Evolutionary conservation across 2,888 invertebrate genomes (phyloP), one percentile per base, ranked within the genome.

Genomic region (Tinea pellionella): DNA sequence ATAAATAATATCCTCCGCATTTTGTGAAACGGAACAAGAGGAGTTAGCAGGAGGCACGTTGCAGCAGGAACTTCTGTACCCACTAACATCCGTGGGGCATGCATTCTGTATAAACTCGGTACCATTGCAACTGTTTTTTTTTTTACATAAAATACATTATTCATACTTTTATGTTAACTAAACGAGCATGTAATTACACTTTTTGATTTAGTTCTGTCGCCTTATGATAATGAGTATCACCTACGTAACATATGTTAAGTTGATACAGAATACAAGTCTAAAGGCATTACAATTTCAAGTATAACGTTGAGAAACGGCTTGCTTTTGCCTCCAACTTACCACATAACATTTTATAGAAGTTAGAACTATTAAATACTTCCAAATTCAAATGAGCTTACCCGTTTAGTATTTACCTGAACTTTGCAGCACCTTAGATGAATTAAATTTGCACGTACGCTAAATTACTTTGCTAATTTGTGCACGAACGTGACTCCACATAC

Each of bases 11-110:
- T 57, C 57, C 57, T 57, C 32, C 13, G 15, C 32, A 32, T 57
- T 57, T 57, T 57, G 13, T 32, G 57, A n/a, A 57, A 57, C 57
- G 57, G 57, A 57, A 32, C 57, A 32, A 57, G 32, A 32, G 32
- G 32, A 57, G 32, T 32, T 57, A 57, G 57, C 32, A 32, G 57
- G 32, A 57, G 57, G 57, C 57, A 32, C 57, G 30, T 13, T 57
- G 57, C 32, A 15, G 57, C 32, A 30, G 13, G 57, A 57, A 57
- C 57, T 57, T 57, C n/a, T 30, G 32, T 53, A 53, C 19, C 57
- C 57, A 57, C 57, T 32, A 32, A 57, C 57, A 32, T 57, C 57
- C 57, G 57, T n/a, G 15, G 3, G 29, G 16, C n/a, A 15, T 32
- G 18, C 16, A 57, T 57, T 57, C 32, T 32, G 32, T 32, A 57